Evolutionary conservation across 2,797 vertebrate species (phyloP).

Genomic region (Paedocypris micromegethes): DNA sequence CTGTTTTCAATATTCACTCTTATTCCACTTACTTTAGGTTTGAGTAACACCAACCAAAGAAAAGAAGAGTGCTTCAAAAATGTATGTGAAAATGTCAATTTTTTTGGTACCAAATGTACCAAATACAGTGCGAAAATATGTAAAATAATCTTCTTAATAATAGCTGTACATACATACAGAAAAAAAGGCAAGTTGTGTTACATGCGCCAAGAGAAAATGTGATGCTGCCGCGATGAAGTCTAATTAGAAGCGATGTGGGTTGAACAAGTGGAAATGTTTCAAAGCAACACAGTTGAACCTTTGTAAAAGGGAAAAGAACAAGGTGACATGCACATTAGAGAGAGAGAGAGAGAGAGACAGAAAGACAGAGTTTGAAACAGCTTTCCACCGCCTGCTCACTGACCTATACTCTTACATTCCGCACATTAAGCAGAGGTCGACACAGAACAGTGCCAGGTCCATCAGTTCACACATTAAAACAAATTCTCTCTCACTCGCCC

Average conservation of each 20-base stretch:
- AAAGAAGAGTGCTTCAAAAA: too few species aligned
- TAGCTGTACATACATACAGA: too few species aligned
- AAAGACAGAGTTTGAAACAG: neutral
- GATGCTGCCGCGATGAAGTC: neutral
- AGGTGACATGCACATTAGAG: conserved; percentile 19
- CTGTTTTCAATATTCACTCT: too few species aligned
- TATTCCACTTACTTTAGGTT: too few species aligned
- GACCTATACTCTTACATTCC: conserved; percentile 20
- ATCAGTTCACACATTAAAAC: conserved; percentile 15
- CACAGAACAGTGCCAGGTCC: conserved; percentile 1
- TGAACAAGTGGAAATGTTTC: conserved; percentile 3
- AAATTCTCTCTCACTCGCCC: conserved; percentile 5
- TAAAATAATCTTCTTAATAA: too few species aligned
- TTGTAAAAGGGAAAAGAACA: conserved; percentile 17
- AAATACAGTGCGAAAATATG: too few species aligned
- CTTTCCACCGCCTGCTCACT: conserved; percentile 20
- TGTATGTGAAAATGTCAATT: too few species aligned
- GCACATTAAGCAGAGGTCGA: conserved; percentile 20
- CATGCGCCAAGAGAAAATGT: neutral
- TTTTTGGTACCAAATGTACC: too few species aligned
- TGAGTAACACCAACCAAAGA: too few species aligned
- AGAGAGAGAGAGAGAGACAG: conserved; percentile 1
- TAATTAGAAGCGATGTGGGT: conserved; percentile 6
- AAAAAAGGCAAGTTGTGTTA: too few species aligned
- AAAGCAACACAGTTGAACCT: conserved; percentile 15